phyloP scores from a whole-genome alignment of 2,888 invertebrate species.

The Eupithecia subumbrata region DNA sequence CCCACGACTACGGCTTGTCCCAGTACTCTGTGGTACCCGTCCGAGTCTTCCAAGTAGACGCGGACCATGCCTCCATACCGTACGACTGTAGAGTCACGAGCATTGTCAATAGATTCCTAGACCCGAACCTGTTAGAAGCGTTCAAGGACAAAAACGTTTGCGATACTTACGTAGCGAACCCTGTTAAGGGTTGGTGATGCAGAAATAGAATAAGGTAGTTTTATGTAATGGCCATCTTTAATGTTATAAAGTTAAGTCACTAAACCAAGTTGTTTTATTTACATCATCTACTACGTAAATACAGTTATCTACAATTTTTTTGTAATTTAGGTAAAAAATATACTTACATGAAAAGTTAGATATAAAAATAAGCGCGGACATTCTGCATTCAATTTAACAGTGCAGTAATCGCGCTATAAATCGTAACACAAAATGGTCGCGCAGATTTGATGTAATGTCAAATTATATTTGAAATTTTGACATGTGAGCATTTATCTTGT shows the following conservation, averaged over 20 bases:
- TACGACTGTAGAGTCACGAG: conserved; percentile 51
- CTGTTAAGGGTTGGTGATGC: conserved; percentile 24
- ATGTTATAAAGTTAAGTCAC: conserved; percentile 32
- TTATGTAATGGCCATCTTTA: conserved; percentile 46
- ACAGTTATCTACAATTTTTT: no score
- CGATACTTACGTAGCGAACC: conserved; percentile 41
- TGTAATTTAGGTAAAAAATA: no score
- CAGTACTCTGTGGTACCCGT: conserved; percentile 51
- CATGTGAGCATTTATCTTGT: no score
- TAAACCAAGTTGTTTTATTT: conserved; percentile 23
- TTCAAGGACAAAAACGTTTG: conserved; percentile 48
- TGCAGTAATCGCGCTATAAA: no score
- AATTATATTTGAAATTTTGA: no score
- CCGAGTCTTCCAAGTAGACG: conserved; percentile 47
- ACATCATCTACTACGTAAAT: neutral
- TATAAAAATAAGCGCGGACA: no score
- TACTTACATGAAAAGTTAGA: no score
- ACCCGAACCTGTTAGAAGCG: conserved; percentile 48
- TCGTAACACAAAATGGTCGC: no score
- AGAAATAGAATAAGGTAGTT: conserved; percentile 37
- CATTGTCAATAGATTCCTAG: conserved; percentile 52
- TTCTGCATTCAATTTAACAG: no score
- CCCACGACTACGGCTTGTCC: conserved; percentile 53
- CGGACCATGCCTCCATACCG: conserved; percentile 48
- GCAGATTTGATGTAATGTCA: no score